Evolutionary conservation across 2,888 invertebrate species (phyloP).

Genomic region (Drosophila paramelanica): DNA sequence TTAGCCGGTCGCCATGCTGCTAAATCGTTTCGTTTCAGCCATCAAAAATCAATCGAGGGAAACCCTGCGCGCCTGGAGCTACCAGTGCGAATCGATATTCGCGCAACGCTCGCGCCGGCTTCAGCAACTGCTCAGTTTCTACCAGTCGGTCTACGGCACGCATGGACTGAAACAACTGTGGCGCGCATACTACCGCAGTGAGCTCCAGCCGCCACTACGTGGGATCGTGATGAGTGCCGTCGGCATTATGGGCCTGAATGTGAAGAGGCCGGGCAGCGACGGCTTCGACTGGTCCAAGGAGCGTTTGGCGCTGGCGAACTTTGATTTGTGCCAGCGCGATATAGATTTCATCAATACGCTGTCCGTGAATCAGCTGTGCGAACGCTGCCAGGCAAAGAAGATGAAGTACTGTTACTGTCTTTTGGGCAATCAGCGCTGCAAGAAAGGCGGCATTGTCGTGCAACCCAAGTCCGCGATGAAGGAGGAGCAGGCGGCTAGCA

Average conservation of each 20-base stretch:
- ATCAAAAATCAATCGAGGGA: slow-evolving; percentile 86
- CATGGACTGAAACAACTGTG: slow-evolving; percentile 87
- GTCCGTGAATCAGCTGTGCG: slow-evolving; percentile 86
- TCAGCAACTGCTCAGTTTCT: slow-evolving; percentile 88
- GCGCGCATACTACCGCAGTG: slow-evolving; percentile 80
- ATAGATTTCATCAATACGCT: slow-evolving; percentile 87
- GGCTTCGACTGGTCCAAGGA: slow-evolving; percentile 88
- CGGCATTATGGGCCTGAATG: slow-evolving; percentile 86
- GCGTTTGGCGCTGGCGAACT: slow-evolving; percentile 86
- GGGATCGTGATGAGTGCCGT: slow-evolving; percentile 87
- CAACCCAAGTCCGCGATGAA: slow-evolving; percentile 2
- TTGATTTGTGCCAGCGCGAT: slow-evolving; percentile 87
- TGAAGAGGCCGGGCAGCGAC: slow-evolving; percentile 84
- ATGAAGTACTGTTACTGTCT: slow-evolving; percentile 81
- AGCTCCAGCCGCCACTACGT: slow-evolving; percentile 85
- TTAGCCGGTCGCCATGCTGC: slow-evolving; percentile 69
- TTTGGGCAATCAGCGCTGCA: slow-evolving; percentile 74
- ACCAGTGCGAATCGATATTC: slow-evolving; percentile 86
- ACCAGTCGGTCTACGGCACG: slow-evolving; percentile 88
- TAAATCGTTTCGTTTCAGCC: slow-evolving; percentile 78
- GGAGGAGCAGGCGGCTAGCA: slow-evolving; percentile 75
- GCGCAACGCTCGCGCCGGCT: slow-evolving; percentile 88
- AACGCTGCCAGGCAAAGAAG: slow-evolving; percentile 73
- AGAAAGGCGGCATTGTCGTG: slow-evolving; percentile 43
- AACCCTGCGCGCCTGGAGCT: slow-evolving; percentile 86